A percentile compares a stretch with the other conserved stretches of the same genome.
Conservation (phyloP, 2,888 invertebrate genomes). For the Epinotia brunnichana region DNA sequence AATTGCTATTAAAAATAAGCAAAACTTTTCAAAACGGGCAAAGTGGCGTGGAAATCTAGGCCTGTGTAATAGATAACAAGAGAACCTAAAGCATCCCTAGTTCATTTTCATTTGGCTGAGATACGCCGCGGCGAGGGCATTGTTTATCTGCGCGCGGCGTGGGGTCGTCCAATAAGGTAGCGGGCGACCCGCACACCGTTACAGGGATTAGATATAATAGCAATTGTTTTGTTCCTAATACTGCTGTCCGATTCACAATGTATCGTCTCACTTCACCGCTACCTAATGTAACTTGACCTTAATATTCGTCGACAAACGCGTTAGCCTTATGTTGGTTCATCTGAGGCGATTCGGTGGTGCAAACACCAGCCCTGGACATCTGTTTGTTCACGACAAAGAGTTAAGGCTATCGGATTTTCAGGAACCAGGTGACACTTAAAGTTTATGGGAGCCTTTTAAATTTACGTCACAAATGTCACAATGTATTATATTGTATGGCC, state of each 20-base stretch:
- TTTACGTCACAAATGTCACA: no score
- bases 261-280: background rate
- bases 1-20: background rate
- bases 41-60: background rate
- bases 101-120: constrained; percentile 36
- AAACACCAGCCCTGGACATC: constrained; percentile 2
- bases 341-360: background rate
- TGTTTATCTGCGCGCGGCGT: constrained; percentile 68
- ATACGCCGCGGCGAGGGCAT: constrained; percentile 54
- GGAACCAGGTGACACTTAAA: background rate
- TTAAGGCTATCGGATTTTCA: constrained; percentile 27
- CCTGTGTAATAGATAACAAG: background rate
- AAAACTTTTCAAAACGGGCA: background rate
- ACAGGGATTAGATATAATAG: constrained; percentile 48
- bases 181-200: constrained; percentile 55
- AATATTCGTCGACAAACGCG: background rate
- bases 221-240: constrained; percentile 39
- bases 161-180: constrained; percentile 73
- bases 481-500: background rate
- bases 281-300: background rate
- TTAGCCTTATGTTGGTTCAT: background rate
- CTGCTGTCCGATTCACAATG: constrained; percentile 1
- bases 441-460: constrained; percentile 5
- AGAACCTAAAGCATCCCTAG: constrained; percentile 16
- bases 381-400: constrained; percentile 21